These are phyloP conservation scores for Andrena fulva DNA, from an alignment of 2,888 invertebrate genomes.

Conservation along the genomic window DNA sequence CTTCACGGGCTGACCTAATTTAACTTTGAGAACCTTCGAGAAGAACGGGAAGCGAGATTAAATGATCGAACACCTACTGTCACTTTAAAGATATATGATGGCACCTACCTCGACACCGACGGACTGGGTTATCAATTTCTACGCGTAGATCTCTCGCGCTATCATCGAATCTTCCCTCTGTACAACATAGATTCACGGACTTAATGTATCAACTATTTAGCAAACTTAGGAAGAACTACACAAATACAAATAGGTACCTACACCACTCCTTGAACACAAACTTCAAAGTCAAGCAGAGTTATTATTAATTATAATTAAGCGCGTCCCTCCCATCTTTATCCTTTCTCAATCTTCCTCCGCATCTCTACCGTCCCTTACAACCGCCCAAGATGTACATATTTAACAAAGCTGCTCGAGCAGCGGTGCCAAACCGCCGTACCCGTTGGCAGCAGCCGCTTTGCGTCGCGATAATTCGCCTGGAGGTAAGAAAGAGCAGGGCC, in stretches of 20 bases:
- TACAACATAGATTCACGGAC: too few species aligned
- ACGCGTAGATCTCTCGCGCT: too few species aligned
- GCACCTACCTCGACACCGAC: background rate
- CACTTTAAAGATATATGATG: background rate
- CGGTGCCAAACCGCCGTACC: background rate
- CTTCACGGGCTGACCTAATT: conserved; percentile 63
- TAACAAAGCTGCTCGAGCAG: background rate
- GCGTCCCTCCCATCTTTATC: background rate
- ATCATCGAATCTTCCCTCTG: too few species aligned
- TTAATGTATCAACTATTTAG: too few species aligned
- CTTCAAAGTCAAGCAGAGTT: too few species aligned
- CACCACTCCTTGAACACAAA: too few species aligned
- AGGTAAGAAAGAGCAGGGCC: background rate
- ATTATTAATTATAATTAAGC: too few species aligned
- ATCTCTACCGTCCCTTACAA: background rate
- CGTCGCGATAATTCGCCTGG: background rate
- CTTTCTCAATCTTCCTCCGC: background rate
- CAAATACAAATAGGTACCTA: too few species aligned
- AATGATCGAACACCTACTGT: conserved; percentile 6
- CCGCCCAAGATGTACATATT: background rate
- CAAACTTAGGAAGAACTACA: too few species aligned
- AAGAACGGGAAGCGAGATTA: background rate
- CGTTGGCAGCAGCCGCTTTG: background rate
- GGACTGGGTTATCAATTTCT: background rate
- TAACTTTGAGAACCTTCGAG: conserved; percentile 33